Evolutionary conservation across 2,888 invertebrate species (phyloP), one percentile per base, ranked within the genome.

Genomic region (Prosapia bicincta): DNA sequence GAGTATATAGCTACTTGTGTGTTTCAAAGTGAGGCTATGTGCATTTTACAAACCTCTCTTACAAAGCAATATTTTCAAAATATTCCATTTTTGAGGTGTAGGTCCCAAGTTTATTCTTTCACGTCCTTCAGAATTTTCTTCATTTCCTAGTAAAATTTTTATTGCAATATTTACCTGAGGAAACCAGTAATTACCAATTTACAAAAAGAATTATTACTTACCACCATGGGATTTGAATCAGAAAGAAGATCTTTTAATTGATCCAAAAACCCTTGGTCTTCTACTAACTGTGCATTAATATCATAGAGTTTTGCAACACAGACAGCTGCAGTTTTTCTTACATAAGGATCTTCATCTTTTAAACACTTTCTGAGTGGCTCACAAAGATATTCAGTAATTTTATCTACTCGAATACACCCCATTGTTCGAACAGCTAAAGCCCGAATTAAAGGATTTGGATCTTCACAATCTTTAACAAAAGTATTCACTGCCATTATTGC

Each of bases 401-500:
- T 99, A 87, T 99, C 99, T 74, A 99, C 99, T 15, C 99, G 91
- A 84, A 99, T 99, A 85, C 99, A 99, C 73, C 99, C 99, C 99
- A 99, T 99, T 23, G 99, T 99, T 77, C 99, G 89, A 28, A 99
- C 99, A 32, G 99, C 99, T 83, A 99, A 87, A 1, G 99, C 99
- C 80, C 99, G 91, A 84, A 99, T 99, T 84, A 99, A 87, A 28
- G 99, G 99, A 88, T 99, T 99, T 13, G 98, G 97, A 86, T 99
- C 99, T 88, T 99, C 99, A 87, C 99, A 99, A 87, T 99, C 99
- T 96, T 98, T 99, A 80, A 99, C 99, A 87, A 99, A 99, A 9
- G 99, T 99, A 87, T 99, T 99, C 76, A 99, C 99, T 10, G 99
- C 99, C 98, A 99, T 98, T 78, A 99, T 99, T 74, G 99, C 99